Evolutionary conservation across 2,888 invertebrate genomes (phyloP), one percentile per base, ranked within the genome.

Genomic region (Luffia ferchaultella): DNA sequence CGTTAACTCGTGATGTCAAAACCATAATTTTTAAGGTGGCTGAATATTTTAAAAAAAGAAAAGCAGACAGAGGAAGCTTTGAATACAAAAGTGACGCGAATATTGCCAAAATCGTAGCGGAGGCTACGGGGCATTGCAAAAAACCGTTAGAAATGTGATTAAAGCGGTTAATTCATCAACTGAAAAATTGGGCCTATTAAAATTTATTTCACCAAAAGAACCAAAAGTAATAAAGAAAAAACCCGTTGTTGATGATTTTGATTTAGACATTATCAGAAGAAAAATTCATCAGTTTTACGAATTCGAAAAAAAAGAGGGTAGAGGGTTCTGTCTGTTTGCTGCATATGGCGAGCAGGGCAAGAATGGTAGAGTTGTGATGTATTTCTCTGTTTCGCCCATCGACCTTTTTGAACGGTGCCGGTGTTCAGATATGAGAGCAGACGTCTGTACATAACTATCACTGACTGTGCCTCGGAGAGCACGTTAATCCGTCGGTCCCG

Each of bases 231-330:
- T n/a, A 43, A 43, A 43, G 43, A 43, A 43, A 7, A 43, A 43
- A 43, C 43, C 3, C n/a, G n/a, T n/a, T 43, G 43, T 43, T 43
- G 16, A 43, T 43, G 43, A 43, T 43, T n/a, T n/a, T 43, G 16
- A 16, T 16, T 17, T 43, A 30, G 53, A 49, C 48, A 46, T 52
- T 30, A 54, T 52, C n/a, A 54, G 54, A 51, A 52, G 54, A 54
- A 54, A 54, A 51, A 46, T 48, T 51, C 48, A 48, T 46, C 46
- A 53, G 51, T 54, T 52, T 52, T 52, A 52, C 50, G 50, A 50
- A 50, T 17, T 54, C 42, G 43, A 52, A 50, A 51, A 48, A 51
- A 20, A 51, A n/a, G n/a, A n/a, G n/a, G n/a, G n/a, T n/a, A n/a
- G n/a, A n/a, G n/a, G n/a, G n/a, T n/a, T n/a, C n/a, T n/a, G n/a